Base-by-base conservation (phyloP, 2,888 invertebrate species). In the Trachelus tabidus region DNA sequence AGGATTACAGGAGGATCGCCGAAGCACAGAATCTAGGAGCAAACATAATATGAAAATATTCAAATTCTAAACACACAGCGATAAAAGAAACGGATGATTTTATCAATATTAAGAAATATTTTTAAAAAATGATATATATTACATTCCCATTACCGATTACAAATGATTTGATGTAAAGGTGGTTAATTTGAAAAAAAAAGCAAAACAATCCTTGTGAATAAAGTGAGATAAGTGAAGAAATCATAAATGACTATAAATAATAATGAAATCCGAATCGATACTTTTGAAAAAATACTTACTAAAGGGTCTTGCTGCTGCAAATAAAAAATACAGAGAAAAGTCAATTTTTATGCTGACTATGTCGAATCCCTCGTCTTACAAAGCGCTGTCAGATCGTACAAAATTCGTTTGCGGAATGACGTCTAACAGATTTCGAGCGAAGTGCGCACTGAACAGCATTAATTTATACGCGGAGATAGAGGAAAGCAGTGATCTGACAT, bases 301-400 rank as follows among this genome's bases (percentile, higher is more conserved):
- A 94, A 93, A 90, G 93, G 93, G 89, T 94, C 94, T 93, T 93
- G 93, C 89, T 93, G 94, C 94, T 94, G 94, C 92, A 94, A 94
- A 91, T 90, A 87, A 90, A 88, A 90, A 82, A 88, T 84, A 89
- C 85, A 87, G 85, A 85, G 84, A 81, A 82, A 83, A 83, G 84
- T 87, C 82, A 87, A 89, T 85, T 85, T 83, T 83, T 83, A 75
- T 56, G 81, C 80, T 75, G 71, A 34, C 71, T 71, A 34, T 12
- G 12, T 31, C 71, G 12, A 71, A 71, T 33, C 12, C 31, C 23
- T 71, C 31, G 34, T 31, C 23, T 71, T 71, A 71, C 71, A 71
- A 71, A 71, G 34, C 56, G 34, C 34, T 71, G 34, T 34, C 33
- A 71, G 31, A 11, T 33, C 71, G 71, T 71, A 23, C 71, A 33